Conservation (phyloP, 2,113 vertebrate species). For the Cochlearius cochlearius region DNA sequence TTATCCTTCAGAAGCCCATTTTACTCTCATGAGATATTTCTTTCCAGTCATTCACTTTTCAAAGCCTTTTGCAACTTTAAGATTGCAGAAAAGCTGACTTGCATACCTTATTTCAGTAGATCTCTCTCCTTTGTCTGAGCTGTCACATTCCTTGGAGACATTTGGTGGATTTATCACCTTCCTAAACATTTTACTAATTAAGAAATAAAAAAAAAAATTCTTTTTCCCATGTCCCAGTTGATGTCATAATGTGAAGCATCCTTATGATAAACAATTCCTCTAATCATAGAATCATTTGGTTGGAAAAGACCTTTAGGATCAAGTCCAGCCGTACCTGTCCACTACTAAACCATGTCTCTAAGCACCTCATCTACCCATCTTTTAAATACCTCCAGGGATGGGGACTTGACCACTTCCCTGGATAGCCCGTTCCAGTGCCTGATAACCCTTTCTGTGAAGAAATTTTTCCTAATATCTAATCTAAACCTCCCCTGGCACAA, state of each 20-base stretch:
- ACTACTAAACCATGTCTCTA: too few relatives aligned
- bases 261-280: background rate
- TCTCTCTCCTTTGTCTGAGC: background rate
- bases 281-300: too few relatives aligned
- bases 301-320: too few relatives aligned
- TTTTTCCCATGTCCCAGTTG: background rate
- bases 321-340: too few relatives aligned
- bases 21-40: background rate
- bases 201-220: background rate
- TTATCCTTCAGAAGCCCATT: background rate
- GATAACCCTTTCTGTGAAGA: too few relatives aligned
- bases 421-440: too few relatives aligned
- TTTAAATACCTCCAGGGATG: too few relatives aligned
- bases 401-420: too few relatives aligned
- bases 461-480: too few relatives aligned
- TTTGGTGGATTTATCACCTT: background rate
- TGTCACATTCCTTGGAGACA: background rate
- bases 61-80: background rate
- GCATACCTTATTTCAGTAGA: background rate
- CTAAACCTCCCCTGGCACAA: too few relatives aligned
- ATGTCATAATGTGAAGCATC: background rate
- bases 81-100: conserved; percentile 1
- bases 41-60: background rate
- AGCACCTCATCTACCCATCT: too few relatives aligned
- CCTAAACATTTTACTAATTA: background rate